Percentiles rank a stretch among this genome's conserved stretches.
These are phyloP conservation scores for Drymonia ruficornis DNA, from an alignment of 2,888 invertebrate species.

Conservation along the genomic window DNA sequence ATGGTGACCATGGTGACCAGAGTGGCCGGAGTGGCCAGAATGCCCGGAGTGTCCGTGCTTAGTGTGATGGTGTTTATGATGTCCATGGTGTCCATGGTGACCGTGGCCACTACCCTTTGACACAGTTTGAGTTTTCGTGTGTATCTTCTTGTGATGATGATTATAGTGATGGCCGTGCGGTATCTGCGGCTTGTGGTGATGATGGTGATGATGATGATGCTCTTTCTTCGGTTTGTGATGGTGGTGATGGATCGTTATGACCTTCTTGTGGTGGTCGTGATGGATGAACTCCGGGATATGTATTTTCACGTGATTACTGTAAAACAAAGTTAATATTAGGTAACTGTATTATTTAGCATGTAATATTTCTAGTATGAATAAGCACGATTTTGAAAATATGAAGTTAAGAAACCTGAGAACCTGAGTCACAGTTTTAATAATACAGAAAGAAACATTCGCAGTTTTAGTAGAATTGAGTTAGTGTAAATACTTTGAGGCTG, in stretches of 20 bases:
- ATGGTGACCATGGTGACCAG: constrained; percentile 48
- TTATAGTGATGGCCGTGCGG: constrained; percentile 63
- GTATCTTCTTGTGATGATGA: constrained; percentile 70
- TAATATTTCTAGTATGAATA: no score
- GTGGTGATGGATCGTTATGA: constrained; percentile 84
- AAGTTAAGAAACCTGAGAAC: no score
- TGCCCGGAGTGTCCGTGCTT: constrained; percentile 33
- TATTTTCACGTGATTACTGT: constrained; percentile 84
- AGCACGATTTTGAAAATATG: no score
- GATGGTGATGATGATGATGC: constrained; percentile 70
- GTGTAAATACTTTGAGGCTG: no score
- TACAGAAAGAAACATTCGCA: no score
- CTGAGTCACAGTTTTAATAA: no score
- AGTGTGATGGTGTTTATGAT: constrained; percentile 28
- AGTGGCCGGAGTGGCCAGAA: constrained; percentile 31
- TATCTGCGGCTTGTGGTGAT: constrained; percentile 54
- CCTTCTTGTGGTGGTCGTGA: constrained; percentile 85
- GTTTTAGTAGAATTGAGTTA: no score
- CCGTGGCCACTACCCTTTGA: constrained; percentile 50
- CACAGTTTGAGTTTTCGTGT: constrained; percentile 55
- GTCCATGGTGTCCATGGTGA: constrained; percentile 30
- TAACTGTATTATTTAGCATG: not conserved
- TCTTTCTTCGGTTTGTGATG: constrained; percentile 79
- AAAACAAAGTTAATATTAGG: constrained; percentile 42
- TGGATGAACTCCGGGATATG: constrained; percentile 86